Evolutionary conservation across 2,113 vertebrate genomes (phyloP), one percentile per base, ranked within the genome.

Genomic region (Montifringilla adamsi): DNA sequence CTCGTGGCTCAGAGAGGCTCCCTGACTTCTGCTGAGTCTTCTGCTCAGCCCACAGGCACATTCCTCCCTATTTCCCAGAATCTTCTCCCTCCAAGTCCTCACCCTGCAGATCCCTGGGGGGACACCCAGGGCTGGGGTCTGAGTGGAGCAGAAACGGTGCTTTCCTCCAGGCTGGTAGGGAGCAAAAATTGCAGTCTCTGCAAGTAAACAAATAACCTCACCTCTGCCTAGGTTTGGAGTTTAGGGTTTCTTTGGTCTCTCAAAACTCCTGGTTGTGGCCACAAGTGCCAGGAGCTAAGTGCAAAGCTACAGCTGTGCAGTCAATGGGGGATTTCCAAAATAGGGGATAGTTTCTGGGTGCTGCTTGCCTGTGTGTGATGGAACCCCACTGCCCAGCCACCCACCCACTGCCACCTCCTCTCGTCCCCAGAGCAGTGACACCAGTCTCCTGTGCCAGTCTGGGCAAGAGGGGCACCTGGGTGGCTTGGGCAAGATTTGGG

Each of bases 11-110:
- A 35, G 67, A 21, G 64, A 63, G 56, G 35, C 43, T 84, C 49
- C 21, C 35, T 70, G 30, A 37, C 33, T 76, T 39, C 33, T 2
- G 1, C 31, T 75, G 70, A 62, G 21, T 27, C 21, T 70, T 70
- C 52, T 86, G 37, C 37, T 89, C 41, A 69, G 30, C 50, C 22
- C 37, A 46, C 0, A 0, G 26, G 31, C 53, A 4, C 0, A 0
- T 74, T 16, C 18, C 6, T 11, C 24, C 22, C n/a, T 37, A 30
- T 76, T 79, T 79, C 81, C 26, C 35, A 22, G 47, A 20, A 37
- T 39, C 31, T 76, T 64, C 12, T 49, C 15, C 7, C 9, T 78
- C 66, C 0, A 0, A 24, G 31, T 58, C 16, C 8, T 84, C 52
- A 62, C 44, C 39, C 35, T 76, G 43, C 72, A 27, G 31, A 44